Evolutionary conservation across 2,797 vertebrate species (phyloP), one percentile per base, ranked within the genome.

Genomic region (Trematocara caparti): DNA sequence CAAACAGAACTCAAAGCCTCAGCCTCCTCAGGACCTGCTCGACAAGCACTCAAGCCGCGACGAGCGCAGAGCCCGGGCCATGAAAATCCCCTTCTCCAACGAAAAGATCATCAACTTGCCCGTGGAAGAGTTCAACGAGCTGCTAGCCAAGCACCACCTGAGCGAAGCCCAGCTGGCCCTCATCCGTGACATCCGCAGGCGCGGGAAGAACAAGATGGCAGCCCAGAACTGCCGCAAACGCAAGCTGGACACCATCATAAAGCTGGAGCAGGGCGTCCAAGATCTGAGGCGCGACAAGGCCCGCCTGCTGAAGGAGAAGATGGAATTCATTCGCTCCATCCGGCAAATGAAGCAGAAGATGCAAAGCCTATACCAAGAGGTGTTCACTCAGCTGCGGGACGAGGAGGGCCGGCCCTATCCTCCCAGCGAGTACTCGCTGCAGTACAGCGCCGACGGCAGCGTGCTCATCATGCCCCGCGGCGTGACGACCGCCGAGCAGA

Each of bases 151-250:
- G 88, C 97, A 99, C 93, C 98, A 98, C 90, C 96, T 99, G 78
- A 99, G 97, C 0, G 99, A 99, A 88, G 96, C 96, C 2, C 99
- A 99, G 94, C 96, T 99, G 1, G 97, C 98, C 73, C 97, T 99
- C 48, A 97, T 99, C 89, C 97, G 99, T 0, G 99, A 99, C 94
- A 99, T 99, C 92, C 96, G 99, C 77, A 90, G 99, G 73, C 96
- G 99, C 0, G 99, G 99, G 79, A 99, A 99, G 92, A 99, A 99
- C 96, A 99, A 99, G 95, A 98, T 99, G 98, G 99, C 99, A 0
- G 99, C 99, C 0, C 99, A 99, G 93, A 99, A 99, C 96, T 99
- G 99, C 95, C 98, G 98, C 83, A 99, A 99, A 92, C 97, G 99
- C 86, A 99, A 99, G 75, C 95, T 99, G 92, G 99, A 99, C 92